Conservation (phyloP, 2,113 vertebrate species). For the Pagrus major region DNA sequence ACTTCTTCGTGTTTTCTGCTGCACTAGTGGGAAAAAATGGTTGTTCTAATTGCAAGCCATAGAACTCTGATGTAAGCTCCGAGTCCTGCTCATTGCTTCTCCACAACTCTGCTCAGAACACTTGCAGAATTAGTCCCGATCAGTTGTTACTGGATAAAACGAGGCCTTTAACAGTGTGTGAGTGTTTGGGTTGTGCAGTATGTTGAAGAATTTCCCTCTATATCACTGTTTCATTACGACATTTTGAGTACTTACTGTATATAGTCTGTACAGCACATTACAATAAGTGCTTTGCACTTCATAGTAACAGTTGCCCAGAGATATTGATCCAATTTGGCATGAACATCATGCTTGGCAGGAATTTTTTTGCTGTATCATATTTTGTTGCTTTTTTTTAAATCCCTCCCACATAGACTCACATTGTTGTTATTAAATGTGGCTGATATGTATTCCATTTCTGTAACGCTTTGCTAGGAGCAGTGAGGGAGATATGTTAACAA, state of each 20-base stretch:
- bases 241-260: slow-evolving; percentile 41
- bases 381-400: slow-evolving; percentile 29
- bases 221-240: slow-evolving; percentile 57
- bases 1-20: slow-evolving; percentile 75
- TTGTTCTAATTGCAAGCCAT: slow-evolving; percentile 78
- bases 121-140: slow-evolving; percentile 54
- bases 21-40: slow-evolving; percentile 60
- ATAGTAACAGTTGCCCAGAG: slow-evolving; percentile 55
- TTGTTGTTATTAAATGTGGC: slow-evolving; percentile 67
- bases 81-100: slow-evolving; percentile 53
- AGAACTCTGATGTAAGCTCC: slow-evolving; percentile 67
- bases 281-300: slow-evolving; percentile 62
- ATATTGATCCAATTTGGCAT: slow-evolving; percentile 70
- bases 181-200: slow-evolving; percentile 56
- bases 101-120: slow-evolving; percentile 37
- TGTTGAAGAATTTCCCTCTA: slow-evolving; percentile 34
- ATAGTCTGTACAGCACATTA: slow-evolving; percentile 60
- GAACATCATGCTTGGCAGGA: slow-evolving; percentile 58
- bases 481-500: slow-evolving; percentile 81
- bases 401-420: slow-evolving; percentile 27
- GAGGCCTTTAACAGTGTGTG: slow-evolving; percentile 53
- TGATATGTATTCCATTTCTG: slow-evolving; percentile 68
- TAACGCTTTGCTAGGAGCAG: slow-evolving; percentile 69
- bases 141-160: slow-evolving; percentile 48
- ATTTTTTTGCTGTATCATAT: slow-evolving; percentile 58